Evolutionary conservation across 92 coral and sea anemone genomes (phyloP), one percentile per base, ranked within the genome.

Genomic region (Parazoanthus atlanticus): DNA sequence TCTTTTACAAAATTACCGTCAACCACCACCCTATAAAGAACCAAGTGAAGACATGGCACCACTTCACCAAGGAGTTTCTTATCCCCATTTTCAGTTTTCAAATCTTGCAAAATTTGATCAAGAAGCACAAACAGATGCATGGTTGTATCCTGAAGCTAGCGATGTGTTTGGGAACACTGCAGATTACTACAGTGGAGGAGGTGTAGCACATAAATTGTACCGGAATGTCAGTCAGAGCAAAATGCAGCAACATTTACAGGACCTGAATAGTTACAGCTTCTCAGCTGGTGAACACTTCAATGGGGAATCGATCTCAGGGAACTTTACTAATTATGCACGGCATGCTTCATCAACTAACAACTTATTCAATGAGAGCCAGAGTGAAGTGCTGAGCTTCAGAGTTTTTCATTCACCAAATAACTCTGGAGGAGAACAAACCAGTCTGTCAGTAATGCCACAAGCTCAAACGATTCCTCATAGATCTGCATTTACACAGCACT

Each of bases 11-110:
- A 88, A 86, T 74, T 94, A 92, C 47, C 85, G 93, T 33, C 94
- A 90, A 34, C 94, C 96, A 46, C 96, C 94, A 11, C 93, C 96
- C 6, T 94, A 91, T n/a, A 78, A 82, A 25, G 91, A 84, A 49
- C 76, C 80, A 16, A 40, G 79, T 72, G 23, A 46, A 34, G 66
- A 81, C 89, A 26, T 73, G 69, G 38, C 29, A 1, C 82, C 31
- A 16, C 66, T 30, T 13, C 54, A 33, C 8, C 78, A 69, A 72
- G 87, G 67, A 19, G 13, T 17, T 43, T 40, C 78, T 12, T 21
- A 43, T 38, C 87, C 87, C 28, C 32, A 15, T 70, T 69, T 84
- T 41, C 78, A 69, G 40, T 84, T 84, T 21, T 19, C 87, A 40
- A 17, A 84, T 32, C 38, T 78, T 28, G 47, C 79, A 5, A 92